These are phyloP conservation scores for Sthenelais limicola DNA, from an alignment of 2,888 invertebrate genomes.

Conservation along the genomic window DNA sequence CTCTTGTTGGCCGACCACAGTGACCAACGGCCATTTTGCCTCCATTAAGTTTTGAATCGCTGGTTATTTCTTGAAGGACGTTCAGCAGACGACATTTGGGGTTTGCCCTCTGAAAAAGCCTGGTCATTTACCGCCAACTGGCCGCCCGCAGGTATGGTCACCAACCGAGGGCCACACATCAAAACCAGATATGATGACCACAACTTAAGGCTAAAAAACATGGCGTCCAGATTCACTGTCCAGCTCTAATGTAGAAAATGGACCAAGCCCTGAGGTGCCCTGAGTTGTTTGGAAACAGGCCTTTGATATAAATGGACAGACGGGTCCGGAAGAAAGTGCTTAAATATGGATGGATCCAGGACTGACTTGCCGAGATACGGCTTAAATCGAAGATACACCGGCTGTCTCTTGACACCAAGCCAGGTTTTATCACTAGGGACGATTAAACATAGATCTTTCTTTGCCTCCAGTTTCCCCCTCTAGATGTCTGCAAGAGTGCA, in stretches of 20 bases:
- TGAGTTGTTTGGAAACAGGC: constrained; percentile 25
- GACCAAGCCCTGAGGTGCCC: constrained; percentile 2
- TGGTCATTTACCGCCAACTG: constrained; percentile 21
- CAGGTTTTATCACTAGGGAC: no score
- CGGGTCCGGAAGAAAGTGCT: constrained; percentile 32
- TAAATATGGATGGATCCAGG: constrained; percentile 33
- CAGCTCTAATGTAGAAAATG: constrained; percentile 35
- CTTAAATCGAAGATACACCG: constrained; percentile 33
- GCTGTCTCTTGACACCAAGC: no score
- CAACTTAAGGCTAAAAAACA: background rate
- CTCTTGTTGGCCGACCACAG: no score
- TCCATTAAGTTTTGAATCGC: constrained; percentile 34
- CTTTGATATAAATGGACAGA: constrained; percentile 29
- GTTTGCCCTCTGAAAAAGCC: no score
- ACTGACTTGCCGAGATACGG: constrained; percentile 23
- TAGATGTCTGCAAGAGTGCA: no score
- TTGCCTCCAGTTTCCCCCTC: no score
- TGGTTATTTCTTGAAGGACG: constrained; percentile 24
- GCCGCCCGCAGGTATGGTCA: constrained; percentile 16
- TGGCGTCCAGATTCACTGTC: no score
- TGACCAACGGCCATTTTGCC: no score
- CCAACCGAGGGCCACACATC: constrained; percentile 17
- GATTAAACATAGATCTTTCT: no score
- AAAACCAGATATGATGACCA: constrained; percentile 23
- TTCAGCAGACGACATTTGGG: no score